Evolutionary conservation across 2,797 vertebrate species (phyloP), one percentile per base, ranked within the genome.

Genomic region (Dipus sagitta): DNA sequence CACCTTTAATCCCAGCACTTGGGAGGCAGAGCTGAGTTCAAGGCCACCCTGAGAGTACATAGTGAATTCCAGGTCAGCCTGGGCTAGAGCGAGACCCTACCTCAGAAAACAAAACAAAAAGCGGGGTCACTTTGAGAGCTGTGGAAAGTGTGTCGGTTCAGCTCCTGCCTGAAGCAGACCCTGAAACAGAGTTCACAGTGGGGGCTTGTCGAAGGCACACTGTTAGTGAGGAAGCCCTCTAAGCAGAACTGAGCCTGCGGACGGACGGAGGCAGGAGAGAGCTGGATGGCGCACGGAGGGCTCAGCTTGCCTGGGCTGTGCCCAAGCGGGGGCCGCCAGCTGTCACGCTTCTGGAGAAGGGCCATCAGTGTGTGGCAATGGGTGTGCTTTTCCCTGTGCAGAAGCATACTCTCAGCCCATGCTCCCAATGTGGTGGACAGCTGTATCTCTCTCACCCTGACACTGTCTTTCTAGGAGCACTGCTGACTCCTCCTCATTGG

Each of bases 341-440:
- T 1, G 0, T 23, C 3, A 0, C 5, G 52, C 38, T 24, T 8
- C 30, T 30, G 26, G 15, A 30, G 28, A 13, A 12, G 28, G 23
- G 58, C 15, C 21, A 8, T 26, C 24, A 18, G 2, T 13, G 17
- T 11, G 23, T 42, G 62, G 30, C 5, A 1, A 0, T 3, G 24
- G 28, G 52, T 75, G 3, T 9, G 5, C 15, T 38, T 68, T 87
- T 80, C 10, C 76, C 90, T 74, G 38, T 80, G 26, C 13, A 23
- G 52, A 6, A 2, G 1, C n/a, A 15, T 28, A 64, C 70, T 62
- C 52, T 86, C n/a, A 34, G 20, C 17, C 13, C 0, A 0, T 58
- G 11, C 47, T 88, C 47, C 91, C 81, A 60, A 0, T 1, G 3
- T 8, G 6, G 30, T 14, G 13, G 24, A n/a, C 13, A 17, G n/a